A percentile compares a stretch with the other conserved stretches of the same genome.
These are phyloP conservation scores for Scaptodrosophila lebanonensis DNA, from an alignment of 1,140 invertebrate species.

Conservation along the genomic window DNA sequence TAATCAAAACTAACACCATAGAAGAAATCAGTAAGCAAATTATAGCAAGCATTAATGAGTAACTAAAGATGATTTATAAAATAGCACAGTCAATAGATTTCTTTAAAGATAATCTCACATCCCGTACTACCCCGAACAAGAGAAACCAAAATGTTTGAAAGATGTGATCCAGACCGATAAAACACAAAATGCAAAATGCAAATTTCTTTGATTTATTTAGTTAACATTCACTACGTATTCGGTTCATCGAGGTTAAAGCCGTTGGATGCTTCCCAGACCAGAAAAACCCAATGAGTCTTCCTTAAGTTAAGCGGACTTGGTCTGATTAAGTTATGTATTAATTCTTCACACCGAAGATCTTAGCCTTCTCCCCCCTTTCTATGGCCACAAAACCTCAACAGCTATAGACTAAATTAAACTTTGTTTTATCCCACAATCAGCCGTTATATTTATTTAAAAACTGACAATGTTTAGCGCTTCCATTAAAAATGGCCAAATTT, in stretches of 20 bases:
- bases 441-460: slow-evolving; percentile 59
- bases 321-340: slow-evolving; percentile 13
- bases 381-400: no score
- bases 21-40: slow-evolving; percentile 59
- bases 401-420: no score
- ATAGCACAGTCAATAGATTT: slow-evolving; percentile 46
- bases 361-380: slow-evolving; percentile 8
- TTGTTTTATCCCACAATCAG: slow-evolving; percentile 30
- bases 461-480: slow-evolving; percentile 72
- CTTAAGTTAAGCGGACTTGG: slow-evolving; percentile 54
- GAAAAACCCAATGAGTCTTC: slow-evolving; percentile 62
- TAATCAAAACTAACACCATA: slow-evolving; percentile 66
- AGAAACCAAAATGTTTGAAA: slow-evolving; percentile 31
- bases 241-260: no score
- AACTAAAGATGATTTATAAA: slow-evolving; percentile 21
- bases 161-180: slow-evolving; percentile 12
- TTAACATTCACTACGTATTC: slow-evolving; percentile 4
- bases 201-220: slow-evolving; percentile 13
- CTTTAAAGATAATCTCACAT: no score
- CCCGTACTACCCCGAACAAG: no score
- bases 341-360: no score
- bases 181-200: slow-evolving; percentile 1
- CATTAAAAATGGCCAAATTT: slow-evolving; percentile 75
- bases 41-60: slow-evolving; percentile 29
- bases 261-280: slow-evolving; percentile 48